phyloP scores from a whole-genome alignment of 2,888 invertebrate genomes.

The Stictocephala bisonia region DNA sequence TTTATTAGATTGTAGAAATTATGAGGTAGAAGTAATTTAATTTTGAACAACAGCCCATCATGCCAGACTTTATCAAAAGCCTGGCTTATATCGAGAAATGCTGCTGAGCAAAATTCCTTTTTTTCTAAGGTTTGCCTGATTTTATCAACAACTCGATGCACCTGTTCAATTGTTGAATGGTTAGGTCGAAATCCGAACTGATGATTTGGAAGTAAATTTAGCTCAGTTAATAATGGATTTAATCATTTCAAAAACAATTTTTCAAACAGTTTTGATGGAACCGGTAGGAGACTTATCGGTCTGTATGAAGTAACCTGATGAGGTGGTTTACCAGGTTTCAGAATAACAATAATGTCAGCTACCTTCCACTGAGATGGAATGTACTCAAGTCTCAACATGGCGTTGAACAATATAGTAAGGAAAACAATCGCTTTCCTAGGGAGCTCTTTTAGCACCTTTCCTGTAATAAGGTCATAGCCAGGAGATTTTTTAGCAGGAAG shows the following conservation, averaged over 20 bases:
- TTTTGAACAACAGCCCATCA: too few species aligned
- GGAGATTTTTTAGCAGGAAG: constrained; percentile 5
- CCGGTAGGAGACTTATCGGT: constrained; percentile 25
- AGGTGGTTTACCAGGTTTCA: constrained; percentile 13
- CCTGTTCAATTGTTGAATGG: constrained; percentile 49
- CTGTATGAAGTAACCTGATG: constrained; percentile 4
- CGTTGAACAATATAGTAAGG: neutral
- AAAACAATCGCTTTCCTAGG: neutral
- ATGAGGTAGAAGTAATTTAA: too few species aligned
- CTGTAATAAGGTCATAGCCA: neutral
- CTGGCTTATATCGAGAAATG: too few species aligned
- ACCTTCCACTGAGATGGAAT: constrained; percentile 19
- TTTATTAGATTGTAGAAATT: too few species aligned
- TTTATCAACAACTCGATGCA: constrained; percentile 49
- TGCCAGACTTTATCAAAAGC: too few species aligned
- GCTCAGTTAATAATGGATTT: too few species aligned
- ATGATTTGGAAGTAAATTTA: constrained; percentile 42
- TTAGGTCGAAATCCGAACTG: constrained; percentile 50
- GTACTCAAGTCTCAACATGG: neutral
- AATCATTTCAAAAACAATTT: constrained; percentile 4
- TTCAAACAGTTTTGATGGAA: constrained; percentile 13
- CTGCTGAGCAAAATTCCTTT: too few species aligned
- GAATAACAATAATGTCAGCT: neutral
- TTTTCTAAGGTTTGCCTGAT: too few species aligned
- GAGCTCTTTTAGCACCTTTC: constrained; percentile 9